Evolutionary conservation across 2,797 vertebrate species (phyloP).

Genomic region (Pempheris klunzingeri): DNA sequence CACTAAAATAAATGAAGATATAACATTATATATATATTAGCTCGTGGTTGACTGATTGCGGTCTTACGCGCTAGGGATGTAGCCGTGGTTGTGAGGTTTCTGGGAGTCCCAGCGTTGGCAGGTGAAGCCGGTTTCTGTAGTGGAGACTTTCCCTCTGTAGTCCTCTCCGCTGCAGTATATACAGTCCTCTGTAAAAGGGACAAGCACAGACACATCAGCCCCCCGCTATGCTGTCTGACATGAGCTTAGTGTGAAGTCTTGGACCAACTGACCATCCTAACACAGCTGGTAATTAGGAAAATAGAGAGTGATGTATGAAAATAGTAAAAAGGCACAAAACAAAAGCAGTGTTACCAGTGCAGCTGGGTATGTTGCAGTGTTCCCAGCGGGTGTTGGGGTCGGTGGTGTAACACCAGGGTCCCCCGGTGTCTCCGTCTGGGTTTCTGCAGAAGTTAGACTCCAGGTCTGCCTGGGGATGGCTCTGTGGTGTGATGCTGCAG

Average conservation of each 20-base stretch:
- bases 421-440: slow-evolving; percentile 86
- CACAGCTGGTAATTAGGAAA: not conserved
- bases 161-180: slow-evolving; percentile 94
- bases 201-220: not conserved
- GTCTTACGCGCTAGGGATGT: slow-evolving; percentile 90
- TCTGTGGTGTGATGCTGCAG: slow-evolving; percentile 84
- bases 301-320: not conserved
- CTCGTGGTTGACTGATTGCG: not conserved
- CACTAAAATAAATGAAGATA: not conserved
- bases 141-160: slow-evolving; percentile 90
- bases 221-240: not conserved
- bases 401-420: slow-evolving; percentile 97
- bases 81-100: slow-evolving; percentile 92
- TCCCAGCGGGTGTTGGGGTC: slow-evolving; percentile 87
- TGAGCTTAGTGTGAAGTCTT: not conserved
- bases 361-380: slow-evolving; percentile 88
- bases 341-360: slow-evolving; percentile 84
- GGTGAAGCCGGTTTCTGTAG: slow-evolving; percentile 84
- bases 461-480: slow-evolving; percentile 83
- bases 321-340: not conserved
- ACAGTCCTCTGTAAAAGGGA: slow-evolving; percentile 88
- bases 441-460: slow-evolving; percentile 95
- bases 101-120: slow-evolving; percentile 95
- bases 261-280: too few species aligned
- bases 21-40: too few species aligned